Base-by-base conservation (phyloP, 2,888 invertebrate genomes). In the Azorinus chamasolen region DNA sequence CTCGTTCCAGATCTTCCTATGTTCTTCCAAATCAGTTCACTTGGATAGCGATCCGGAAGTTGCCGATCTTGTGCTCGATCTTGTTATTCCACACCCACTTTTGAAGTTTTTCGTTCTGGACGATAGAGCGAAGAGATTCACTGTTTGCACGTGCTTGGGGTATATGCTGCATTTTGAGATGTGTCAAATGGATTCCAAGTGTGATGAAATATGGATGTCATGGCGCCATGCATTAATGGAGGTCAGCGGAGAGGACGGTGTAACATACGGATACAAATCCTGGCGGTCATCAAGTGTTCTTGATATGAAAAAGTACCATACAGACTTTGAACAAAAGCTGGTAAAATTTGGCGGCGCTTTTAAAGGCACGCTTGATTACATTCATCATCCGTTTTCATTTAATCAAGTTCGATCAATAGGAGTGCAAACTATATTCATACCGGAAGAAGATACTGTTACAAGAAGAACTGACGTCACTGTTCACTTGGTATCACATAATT, bases 21-120 rank as follows among this genome's bases (percentile, higher is more conserved):
- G 10, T 6, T 32, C 32, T 32, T 10, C 32, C 32, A 32, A 32
- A 32, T 10, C 32, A 32, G 5, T 10, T 6, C 32, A 32, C 4
- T 6, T 10, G 10, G 32, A 32, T 6, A 10, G 5, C 10, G 32
- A 32, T 32, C 32, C 32, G 10, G 32, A 32, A 10, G 32, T 32
- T 32, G 32, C 32, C 32, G 32, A 37, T 20, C 37, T 71, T 12
- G 45, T 43, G 6, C n/a, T 77, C 4, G 66, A 77, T 24, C 20
- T 50, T n/a, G 57, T 66, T 12, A 45, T 71, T 37, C 71, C 76
- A n/a, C 48, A 71, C 16, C 51, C 57, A 1, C 22, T 58, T 1
- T 43, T 77, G n/a, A 55, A 27, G 18, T 71, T 71, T 46, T 58
- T 71, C 37, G 45, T 77, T 20, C 18, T 71, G 16, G 76, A 77